Conservation (phyloP, 2,113 vertebrate species). For the Menidia beryllina region DNA sequence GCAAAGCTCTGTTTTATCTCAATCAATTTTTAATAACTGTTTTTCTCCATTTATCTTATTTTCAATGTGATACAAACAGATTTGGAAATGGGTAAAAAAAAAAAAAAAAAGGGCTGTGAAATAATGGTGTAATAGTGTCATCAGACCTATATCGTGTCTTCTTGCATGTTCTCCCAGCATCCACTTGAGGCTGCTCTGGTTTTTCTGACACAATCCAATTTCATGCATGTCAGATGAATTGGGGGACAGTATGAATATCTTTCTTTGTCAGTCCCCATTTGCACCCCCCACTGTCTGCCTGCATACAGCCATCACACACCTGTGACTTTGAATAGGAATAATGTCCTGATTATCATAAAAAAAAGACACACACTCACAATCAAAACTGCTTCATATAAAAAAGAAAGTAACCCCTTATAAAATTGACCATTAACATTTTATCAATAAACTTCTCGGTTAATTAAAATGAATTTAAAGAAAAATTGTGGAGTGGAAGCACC, state of each 20-base stretch:
- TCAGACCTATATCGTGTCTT: neutral
- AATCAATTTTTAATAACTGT: neutral
- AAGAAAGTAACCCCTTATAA: neutral
- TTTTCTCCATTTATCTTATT: neutral
- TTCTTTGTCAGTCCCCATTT: slow-evolving; percentile 1
- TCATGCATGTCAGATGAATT: slow-evolving; percentile 10
- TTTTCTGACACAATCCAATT: slow-evolving; percentile 1
- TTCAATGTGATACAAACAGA: neutral
- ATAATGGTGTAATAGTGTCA: neutral
- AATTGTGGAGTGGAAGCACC: slow-evolving; percentile 21
- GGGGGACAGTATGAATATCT: slow-evolving; percentile 12
- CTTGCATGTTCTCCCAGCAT: neutral
- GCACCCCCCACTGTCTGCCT: neutral
- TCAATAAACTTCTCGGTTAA: slow-evolving; percentile 1
- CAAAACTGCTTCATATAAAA: neutral
- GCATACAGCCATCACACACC: slow-evolving; percentile 19
- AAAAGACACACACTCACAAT: neutral
- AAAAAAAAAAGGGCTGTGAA: neutral
- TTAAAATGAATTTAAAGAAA: slow-evolving; percentile 24
- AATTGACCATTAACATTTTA: neutral
- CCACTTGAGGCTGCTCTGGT: slow-evolving; percentile 7
- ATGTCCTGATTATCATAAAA: slow-evolving; percentile 15
- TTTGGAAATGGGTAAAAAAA: neutral
- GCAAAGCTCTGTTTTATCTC: neutral
- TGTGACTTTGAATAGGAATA: slow-evolving; percentile 46